Evolutionary conservation across 1,140 invertebrate genomes (phyloP), one percentile per base, ranked within the genome.

Genomic region (Aphidius ervi): DNA sequence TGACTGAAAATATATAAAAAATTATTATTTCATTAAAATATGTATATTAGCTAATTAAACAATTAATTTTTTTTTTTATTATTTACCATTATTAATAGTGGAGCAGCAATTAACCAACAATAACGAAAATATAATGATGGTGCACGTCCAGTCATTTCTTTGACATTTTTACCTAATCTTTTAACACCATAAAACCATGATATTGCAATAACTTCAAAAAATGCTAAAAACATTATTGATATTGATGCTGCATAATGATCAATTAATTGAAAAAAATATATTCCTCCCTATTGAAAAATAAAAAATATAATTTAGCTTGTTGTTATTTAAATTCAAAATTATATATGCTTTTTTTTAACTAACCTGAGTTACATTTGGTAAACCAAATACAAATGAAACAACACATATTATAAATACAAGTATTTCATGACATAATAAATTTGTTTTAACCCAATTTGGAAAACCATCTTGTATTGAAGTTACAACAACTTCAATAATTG

Each of bases 391-490:
- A 68, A 92, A 92, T 5, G 92, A 93, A 43, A 94, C 84, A 16
- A 87, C 80, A 71, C 92, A 95, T 9, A 95, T 87, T 48, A 91
- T 80, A 20, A 95, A 78, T 6, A 95, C 93, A 40, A 95, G 74
- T 50, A 95, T 77, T 79, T 96, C 93, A 72, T 95, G 93, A 68
- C 91, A 91, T 63, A 91, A 87, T 23, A 94, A 79, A 67, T 88
- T 86, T 60, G 84, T 88, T 65, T 89, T 88, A 37, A 94, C 91
- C 85, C 89, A 89, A 40, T 87, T 85, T 0, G 90, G 90, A 75
- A 95, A 94, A 41, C 91, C 92, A 72, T 96, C 94, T 80, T 94
- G 90, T 67, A 96, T 88, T 1, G 92, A 93, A 3, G 93, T 95
- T 0, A 95, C 89, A 1, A 96, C 91, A 1, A 95, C 93, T 82